Evolutionary conservation across 2,888 invertebrate genomes (phyloP), one percentile per base, ranked within the genome.

Genomic region (Agrypnus murinus): DNA sequence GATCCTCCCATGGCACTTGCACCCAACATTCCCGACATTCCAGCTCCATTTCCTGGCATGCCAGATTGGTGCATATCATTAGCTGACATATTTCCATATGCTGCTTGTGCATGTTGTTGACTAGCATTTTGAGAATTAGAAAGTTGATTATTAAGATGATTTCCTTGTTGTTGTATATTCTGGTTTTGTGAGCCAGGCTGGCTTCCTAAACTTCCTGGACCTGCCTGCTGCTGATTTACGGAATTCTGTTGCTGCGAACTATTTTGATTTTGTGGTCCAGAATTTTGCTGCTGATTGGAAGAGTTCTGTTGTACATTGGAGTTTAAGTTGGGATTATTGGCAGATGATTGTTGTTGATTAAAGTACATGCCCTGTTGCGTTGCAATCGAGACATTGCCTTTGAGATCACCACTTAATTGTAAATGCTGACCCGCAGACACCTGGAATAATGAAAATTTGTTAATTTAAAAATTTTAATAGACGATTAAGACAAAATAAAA

Each of bases 371-470:
- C 93, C 84, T 95, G 95, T 84, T 95, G 94, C 31, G 94, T 91
- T n/a, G 94, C 94, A 67, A 94, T 93, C 1, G 93, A 93, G 59
- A 94, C 93, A 72, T 91, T 92, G 78, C 90, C 90, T 81, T 92
- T 91, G 77, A 92, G 87, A 76, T 91, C 92, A 76, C 92, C 91
- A 79, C 90, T 91, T 78, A 94, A 88, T 85, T 93, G 92, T 89
- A 95, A 90, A 82, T 94, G 95, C 85, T 96, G 96, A 32, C 95
- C 95, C 78, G 95, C 93, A 1, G 94, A 94, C 78, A 95, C 95
- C 95, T 95, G 84, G 25, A 80, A 79, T 25, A 14, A 36, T 25
- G n/a, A n/a, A n/a, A 25, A 25, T 25, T 2, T 25, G 25, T 3
- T 5, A 25, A 7, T n/a, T 3, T 25, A 8, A n/a, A 7, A 25